Evolutionary conservation across 2,888 invertebrate genomes (phyloP), one percentile per base, ranked within the genome.

Genomic region (Trypoxylon attenuatum): DNA sequence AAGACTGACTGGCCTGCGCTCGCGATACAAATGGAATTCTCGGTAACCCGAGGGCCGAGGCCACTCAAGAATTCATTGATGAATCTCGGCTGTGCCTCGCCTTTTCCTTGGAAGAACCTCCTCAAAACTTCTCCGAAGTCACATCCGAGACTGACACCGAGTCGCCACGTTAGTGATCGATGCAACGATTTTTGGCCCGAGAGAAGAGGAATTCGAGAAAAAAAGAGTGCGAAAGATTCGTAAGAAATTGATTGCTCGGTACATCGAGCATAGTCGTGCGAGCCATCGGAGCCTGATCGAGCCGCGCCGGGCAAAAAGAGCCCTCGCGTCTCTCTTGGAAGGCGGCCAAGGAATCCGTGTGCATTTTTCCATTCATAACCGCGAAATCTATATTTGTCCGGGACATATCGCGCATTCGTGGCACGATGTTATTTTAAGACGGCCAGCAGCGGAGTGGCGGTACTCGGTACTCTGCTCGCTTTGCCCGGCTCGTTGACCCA

Each of bases 281-380:
- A 76, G 71, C 78, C 71, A 69, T 68, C 61, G 60, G 71, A 66
- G 60, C 50, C 58, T 65, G 71, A 74, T 77, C 79, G 75, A 71
- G n/a, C n/a, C n/a, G n/a, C 47, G 18, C 18, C 39, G 56, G 73
- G 73, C 79, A 74, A 72, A 65, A 64, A 51, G 59, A 71, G 61
- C 66, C n/a, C n/a, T n/a, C n/a, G n/a, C n/a, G n/a, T n/a, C n/a
- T n/a, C n/a, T 68, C 41, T 62, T 84, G 84, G 79, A 73, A 53
- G 4, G 13, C 13, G 45, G 80, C 84, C 84, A 83, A 73, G 70
- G 81, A 83, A 84, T 83, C 76, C 77, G 73, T 77, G 69, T 75
- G 79, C 81, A 84, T 84, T 84, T 84, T 84, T 84, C 82, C 84
- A 84, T 84, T 84, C 84, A 84, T 84, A 84, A 84, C 76, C 76